These are phyloP conservation scores for Semicossyphus pulcher DNA, from an alignment of 2,113 vertebrate species.

Conservation along the genomic window DNA sequence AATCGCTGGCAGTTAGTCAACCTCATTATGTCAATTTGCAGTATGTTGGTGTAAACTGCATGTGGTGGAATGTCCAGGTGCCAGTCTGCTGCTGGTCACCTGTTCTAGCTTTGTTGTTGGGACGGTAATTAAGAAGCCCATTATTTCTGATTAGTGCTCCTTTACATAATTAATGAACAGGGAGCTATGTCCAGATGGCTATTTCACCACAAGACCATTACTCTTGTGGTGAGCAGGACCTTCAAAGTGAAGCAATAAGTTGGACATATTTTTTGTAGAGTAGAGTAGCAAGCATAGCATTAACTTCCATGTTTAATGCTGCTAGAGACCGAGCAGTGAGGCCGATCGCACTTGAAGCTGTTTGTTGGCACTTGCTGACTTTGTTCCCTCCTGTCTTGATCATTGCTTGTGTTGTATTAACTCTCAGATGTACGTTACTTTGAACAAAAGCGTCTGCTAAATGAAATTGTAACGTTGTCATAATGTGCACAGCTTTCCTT, in stretches of 20 bases:
- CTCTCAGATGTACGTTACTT: no score
- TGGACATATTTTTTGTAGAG: conserved; percentile 4
- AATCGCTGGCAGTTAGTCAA: conserved; percentile 73
- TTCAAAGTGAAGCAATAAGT: conserved; percentile 50
- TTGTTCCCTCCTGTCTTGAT: no score
- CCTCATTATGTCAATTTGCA: conserved; percentile 73
- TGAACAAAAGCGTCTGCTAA: no score
- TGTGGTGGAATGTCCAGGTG: conserved; percentile 62
- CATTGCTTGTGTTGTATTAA: no score
- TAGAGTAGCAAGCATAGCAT: neutral
- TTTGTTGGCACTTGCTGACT: no score
- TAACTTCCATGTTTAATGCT: neutral
- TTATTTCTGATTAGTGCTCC: conserved; percentile 73
- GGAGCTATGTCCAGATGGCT: conserved; percentile 71
- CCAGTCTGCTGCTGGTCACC: conserved; percentile 62
- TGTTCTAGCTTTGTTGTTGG: conserved; percentile 61
- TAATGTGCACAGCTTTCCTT: no score
- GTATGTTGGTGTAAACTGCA: conserved; percentile 40
- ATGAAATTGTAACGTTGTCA: no score
- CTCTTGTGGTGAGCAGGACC: conserved; percentile 64
- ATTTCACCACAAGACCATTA: conserved; percentile 61
- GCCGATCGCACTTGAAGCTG: no score
- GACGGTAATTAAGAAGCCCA: conserved; percentile 71
- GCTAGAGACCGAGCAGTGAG: no score
- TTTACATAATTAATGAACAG: conserved; percentile 73